Conservation (phyloP, 2,888 invertebrate species). For the Holacanthella duospinosa region DNA sequence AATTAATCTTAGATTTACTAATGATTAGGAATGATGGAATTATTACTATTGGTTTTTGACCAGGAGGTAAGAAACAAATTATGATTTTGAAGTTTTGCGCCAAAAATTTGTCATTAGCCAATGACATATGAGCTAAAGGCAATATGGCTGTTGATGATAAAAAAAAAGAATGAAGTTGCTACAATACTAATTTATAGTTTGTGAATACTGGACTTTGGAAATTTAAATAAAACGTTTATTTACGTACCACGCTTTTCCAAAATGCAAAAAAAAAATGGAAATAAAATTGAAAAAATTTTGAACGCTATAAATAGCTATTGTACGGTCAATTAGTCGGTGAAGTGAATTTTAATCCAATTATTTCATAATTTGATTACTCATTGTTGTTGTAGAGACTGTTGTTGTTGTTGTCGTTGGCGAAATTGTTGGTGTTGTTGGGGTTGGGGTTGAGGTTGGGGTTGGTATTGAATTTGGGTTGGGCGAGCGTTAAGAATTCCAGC, state of each 20-base stretch:
- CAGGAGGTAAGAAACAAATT: too few relatives aligned
- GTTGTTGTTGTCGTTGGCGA: slow-evolving; percentile 17
- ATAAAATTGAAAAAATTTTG: background rate
- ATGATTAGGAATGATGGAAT: too few relatives aligned
- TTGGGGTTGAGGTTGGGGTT: slow-evolving; percentile 16
- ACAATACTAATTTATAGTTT: slow-evolving; percentile 6
- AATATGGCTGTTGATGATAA: too few relatives aligned
- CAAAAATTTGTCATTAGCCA: too few relatives aligned
- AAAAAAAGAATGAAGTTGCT: background rate
- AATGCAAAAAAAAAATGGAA: background rate
- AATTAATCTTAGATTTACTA: too few relatives aligned
- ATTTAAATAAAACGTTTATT: slow-evolving; percentile 3
- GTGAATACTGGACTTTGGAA: background rate
- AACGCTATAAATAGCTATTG: too few relatives aligned
- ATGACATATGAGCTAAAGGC: too few relatives aligned
- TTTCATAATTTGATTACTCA: background rate
- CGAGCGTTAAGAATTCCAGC: slow-evolving; percentile 27
- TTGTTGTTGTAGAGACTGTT: background rate
- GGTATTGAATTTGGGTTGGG: slow-evolving; percentile 23
- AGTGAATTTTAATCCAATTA: background rate
- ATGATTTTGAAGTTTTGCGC: too few relatives aligned
- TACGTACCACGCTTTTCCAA: slow-evolving; percentile 2
- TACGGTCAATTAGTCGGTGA: too few relatives aligned
- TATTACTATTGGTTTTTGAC: too few relatives aligned
- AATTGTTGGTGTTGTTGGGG: slow-evolving; percentile 19